These are phyloP conservation scores for Trogon melanurus DNA, from an alignment of 2,113 vertebrate genomes.

Conservation along the genomic window DNA sequence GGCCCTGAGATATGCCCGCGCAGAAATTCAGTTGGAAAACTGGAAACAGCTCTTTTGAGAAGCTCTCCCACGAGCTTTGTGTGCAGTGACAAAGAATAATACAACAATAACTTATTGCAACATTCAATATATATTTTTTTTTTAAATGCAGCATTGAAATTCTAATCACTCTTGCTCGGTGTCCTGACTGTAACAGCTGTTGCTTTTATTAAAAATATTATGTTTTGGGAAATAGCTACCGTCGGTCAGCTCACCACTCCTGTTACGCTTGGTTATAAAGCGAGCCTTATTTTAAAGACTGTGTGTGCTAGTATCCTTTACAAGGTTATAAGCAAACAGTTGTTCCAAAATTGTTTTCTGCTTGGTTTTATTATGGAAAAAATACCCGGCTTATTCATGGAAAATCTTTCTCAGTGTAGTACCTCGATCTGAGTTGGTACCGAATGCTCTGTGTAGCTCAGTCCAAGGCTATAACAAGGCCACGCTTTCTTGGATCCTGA, in stretches of 20 bases:
- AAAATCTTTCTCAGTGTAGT: neutral
- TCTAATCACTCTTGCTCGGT: neutral
- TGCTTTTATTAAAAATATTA: neutral
- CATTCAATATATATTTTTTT: neutral
- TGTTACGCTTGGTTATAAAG: neutral
- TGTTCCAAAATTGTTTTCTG: neutral
- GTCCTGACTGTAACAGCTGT: conserved; percentile 33
- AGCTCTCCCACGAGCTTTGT: neutral
- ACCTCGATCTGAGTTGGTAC: neutral
- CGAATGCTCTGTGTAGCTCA: neutral
- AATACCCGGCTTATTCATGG: neutral
- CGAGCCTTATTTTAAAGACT: neutral
- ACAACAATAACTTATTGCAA: neutral
- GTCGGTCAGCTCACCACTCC: neutral
- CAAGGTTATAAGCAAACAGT: neutral
- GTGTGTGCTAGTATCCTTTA: neutral
- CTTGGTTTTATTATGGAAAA: neutral
- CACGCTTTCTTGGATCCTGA: neutral
- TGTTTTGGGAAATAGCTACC: conserved; percentile 23
- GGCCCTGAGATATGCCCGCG: accelerated
- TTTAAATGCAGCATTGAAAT: neutral
- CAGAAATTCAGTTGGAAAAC: neutral
- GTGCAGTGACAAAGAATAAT: neutral
- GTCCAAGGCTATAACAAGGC: neutral
- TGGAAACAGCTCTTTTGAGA: neutral